A percentile compares a stretch with the other conserved stretches of the same genome.
phyloP scores from a whole-genome alignment of 2,113 vertebrate species.

The Clarias gariepinus region DNA sequence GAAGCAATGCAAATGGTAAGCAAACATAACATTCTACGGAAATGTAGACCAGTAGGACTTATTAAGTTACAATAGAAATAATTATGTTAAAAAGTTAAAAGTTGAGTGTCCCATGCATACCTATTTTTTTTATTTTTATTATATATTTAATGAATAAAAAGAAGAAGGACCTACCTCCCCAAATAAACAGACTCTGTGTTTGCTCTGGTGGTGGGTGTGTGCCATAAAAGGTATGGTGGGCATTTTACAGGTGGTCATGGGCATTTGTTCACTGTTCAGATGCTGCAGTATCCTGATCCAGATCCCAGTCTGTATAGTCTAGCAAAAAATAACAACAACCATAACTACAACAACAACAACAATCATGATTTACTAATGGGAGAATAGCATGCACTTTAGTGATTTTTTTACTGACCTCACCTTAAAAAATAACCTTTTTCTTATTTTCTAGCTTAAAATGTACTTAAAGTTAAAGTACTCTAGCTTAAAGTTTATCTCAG shows the following conservation, averaged over 20 bases:
- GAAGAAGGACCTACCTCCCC: slow-evolving; percentile 29
- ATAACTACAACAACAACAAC: neutral
- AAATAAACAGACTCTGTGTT: slow-evolving; percentile 2
- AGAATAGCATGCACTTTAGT: neutral
- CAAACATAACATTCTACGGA: neutral
- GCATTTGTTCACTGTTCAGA: slow-evolving; percentile 4
- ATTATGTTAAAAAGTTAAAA: neutral
- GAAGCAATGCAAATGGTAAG: neutral
- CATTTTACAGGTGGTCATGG: neutral
- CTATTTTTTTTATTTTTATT: neutral
- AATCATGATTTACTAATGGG: neutral
- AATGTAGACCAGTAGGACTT: neutral
- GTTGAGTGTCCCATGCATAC: neutral
- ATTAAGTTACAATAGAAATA: neutral
- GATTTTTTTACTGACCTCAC: slow-evolving; percentile 22
- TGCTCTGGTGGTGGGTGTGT: neutral
- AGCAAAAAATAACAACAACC: neutral
- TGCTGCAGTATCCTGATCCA: neutral
- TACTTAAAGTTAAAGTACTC: too few relatives aligned
- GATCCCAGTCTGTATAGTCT: neutral
- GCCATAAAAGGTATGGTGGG: slow-evolving; percentile 6
- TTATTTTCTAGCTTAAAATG: neutral
- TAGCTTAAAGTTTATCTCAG: neutral
- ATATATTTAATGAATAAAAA: neutral
- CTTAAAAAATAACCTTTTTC: neutral